Percentiles rank a stretch among this genome's conserved stretches.
phyloP scores from a whole-genome alignment of 2,888 invertebrate genomes.

The Meteorus colon region DNA sequence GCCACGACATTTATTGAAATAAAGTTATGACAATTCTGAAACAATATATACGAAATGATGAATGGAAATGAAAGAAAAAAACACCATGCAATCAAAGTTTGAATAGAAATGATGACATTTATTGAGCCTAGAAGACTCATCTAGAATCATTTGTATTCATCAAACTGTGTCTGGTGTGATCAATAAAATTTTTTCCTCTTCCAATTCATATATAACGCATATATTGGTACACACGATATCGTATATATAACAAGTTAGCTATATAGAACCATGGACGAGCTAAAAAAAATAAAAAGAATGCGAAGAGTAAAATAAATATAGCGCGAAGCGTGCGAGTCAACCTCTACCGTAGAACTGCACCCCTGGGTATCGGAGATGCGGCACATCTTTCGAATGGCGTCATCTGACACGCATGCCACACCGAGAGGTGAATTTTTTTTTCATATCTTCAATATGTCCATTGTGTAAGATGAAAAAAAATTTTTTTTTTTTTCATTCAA shows the following conservation, averaged over 20 bases:
- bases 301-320: conserved; percentile 39
- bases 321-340: conserved; percentile 31
- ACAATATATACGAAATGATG: not conserved
- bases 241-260: not conserved
- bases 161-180: not conserved
- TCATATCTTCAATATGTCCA: conserved; percentile 29
- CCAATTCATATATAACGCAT: not conserved
- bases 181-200: not conserved
- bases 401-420: conserved; percentile 47
- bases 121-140: conserved; percentile 23
- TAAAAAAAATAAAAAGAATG: conserved; percentile 29
- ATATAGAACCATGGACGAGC: not conserved
- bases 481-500: conserved; percentile 36
- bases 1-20: conserved; percentile 41
- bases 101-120: not conserved
- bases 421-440: not conserved
- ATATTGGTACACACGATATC: not conserved
- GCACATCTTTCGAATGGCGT: conserved; percentile 70
- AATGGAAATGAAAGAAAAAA: not conserved
- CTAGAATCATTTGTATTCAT: no score
- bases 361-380: conserved; percentile 69
- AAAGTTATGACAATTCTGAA: not conserved
- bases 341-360: conserved; percentile 62
- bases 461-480: conserved; percentile 31
- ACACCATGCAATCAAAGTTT: not conserved